Evolutionary conservation across 2,888 invertebrate genomes (phyloP), one percentile per base, ranked within the genome.

Genomic region (Aleiodes leptofemur): DNA sequence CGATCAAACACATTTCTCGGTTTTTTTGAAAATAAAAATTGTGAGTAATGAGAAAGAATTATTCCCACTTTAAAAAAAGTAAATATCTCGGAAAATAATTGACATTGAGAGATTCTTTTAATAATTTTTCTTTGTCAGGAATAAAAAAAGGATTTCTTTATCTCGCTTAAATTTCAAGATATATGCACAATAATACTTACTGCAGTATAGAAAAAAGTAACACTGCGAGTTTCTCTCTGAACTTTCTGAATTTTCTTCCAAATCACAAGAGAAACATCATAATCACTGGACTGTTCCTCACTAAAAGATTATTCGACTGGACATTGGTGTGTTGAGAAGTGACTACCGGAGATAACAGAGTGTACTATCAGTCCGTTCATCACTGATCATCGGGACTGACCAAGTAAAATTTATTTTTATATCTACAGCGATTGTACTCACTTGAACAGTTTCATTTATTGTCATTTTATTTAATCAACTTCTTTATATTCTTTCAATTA

Each of bases 311-410:
- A 34, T 34, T 59, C 51, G 34, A 59, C 59, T 59, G 59, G 57
- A 29, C 6, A 59, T 38, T 59, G 14, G 34, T 34, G 34, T 59
- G 34, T 9, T 34, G 31, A 7, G n/a, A 9, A 43, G 43, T 8
- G 9, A 43, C 59, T 13, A 34, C 34, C 8, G 34, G 34, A 59
- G 59, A 59, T 59, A 59, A 59, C n/a, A 14, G 34, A 59, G 31
- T 57, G 16, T 13, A 57, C 34, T 59, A 59, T 59, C 59, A 59
- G 34, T n/a, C 34, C 5, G 31, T 34, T 34, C 13, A 59, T 59
- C 59, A 14, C 59, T 34, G 34, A 38, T 59, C 59, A 59, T 59
- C 59, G 59, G 14, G 59, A 38, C 59, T 59, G 59, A 38, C 57
- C 59, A 59, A 59, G 43, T 43, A 43, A 9, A 43, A 43, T 11